Base-by-base conservation (phyloP, 2,888 invertebrate genomes). In the Tetramorium bicarinatum region DNA sequence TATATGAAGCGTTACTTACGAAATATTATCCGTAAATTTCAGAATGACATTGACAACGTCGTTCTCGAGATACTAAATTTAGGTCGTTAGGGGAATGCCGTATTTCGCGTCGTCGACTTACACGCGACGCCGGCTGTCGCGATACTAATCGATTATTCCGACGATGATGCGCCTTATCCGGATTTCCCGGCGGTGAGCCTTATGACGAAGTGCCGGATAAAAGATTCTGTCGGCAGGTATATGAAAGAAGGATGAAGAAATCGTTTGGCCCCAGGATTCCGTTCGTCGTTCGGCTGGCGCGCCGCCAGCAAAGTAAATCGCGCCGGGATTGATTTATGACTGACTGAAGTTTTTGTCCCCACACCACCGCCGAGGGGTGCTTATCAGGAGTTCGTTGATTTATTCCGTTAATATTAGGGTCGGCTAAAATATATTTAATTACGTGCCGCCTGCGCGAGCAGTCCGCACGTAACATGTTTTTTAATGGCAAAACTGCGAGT, bases 241-340 rank as follows among this genome's bases (percentile, higher is more conserved):
- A 82, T 83, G 90, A 83, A 85, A 85, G 88, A 87, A 83, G 88
- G 82, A 90, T 89, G 89, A 90, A 89, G 88, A 90, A 90, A 89
- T 90, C 89, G 88, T 89, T 52, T 85, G 86, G 80, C 85, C 56
- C 67, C 83, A 69, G 87, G 87, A 87, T 86, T 89, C 72, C 85
- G 89, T 85, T 82, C 69, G 76, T 84, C 89, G 89, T 90, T 88
- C 85, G 90, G 75, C 84, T 90, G 90, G 90, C 90, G 81, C 64
- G 82, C 66, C 75, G 86, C 90, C 90, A 91, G 82, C 77, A 83
- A 91, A 86, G 88, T 90, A 90, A 90, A 90, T 90, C 90, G 90
- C 87, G 82, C 79, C 82, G 56, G 82, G 91, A 90, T 90, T 90
- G 90, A 90, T 90, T 90, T 90, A 90, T 89, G 91, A 91, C 85